Conservation (phyloP, 2,888 invertebrate genomes). For the Eupithecia abbreviata region DNA sequence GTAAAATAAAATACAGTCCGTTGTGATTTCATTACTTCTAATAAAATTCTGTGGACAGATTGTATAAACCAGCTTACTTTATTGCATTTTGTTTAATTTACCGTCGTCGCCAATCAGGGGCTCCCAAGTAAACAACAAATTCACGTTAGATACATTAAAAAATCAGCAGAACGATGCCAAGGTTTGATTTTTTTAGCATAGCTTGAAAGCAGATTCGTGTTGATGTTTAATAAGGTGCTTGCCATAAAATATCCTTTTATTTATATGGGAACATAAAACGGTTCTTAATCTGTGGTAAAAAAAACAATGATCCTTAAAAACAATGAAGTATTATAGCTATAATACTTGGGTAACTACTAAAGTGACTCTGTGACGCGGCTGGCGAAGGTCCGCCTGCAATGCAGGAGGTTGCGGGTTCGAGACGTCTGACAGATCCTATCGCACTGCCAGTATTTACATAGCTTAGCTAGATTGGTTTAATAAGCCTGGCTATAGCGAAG, state of each 20-base stretch:
- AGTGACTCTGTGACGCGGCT: no score
- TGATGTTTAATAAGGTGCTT: not conserved
- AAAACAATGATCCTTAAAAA: no score
- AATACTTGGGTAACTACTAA: no score
- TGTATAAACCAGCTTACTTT: slow-evolving; percentile 10
- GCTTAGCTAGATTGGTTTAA: not conserved
- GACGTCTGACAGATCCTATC: not conserved
- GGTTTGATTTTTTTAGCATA: not conserved
- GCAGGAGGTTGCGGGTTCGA: no score
- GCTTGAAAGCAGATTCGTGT: not conserved
- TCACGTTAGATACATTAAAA: not conserved
- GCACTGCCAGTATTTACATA: not conserved
- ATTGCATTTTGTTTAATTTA: slow-evolving; percentile 14
- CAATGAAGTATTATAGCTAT: no score
- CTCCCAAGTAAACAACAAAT: not conserved
- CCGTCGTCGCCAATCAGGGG: slow-evolving; percentile 6
- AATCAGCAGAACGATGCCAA: not conserved
- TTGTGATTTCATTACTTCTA: slow-evolving; percentile 6
- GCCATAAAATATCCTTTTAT: not conserved
- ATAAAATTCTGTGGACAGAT: slow-evolving; percentile 7
- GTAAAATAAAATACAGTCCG: slow-evolving; percentile 6
- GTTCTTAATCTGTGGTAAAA: not conserved
- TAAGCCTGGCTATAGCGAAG: not conserved
- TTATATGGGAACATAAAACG: not conserved
- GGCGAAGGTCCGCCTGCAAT: no score